These are phyloP conservation scores for Hirtodrosophila trivittata DNA, from an alignment of 2,888 invertebrate genomes.

Conservation along the genomic window DNA sequence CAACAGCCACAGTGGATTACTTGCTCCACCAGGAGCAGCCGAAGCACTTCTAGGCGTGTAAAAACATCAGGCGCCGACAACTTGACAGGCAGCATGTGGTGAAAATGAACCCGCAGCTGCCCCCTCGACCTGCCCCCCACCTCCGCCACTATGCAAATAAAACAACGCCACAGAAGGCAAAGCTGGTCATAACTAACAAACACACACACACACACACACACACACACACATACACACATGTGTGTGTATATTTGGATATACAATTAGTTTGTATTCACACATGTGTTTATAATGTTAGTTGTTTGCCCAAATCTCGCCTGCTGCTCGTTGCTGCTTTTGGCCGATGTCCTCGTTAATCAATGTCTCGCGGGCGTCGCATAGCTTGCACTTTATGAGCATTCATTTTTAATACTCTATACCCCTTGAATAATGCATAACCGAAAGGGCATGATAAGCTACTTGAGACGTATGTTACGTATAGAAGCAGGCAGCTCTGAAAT, in stretches of 20 bases:
- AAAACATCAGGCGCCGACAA: conserved; percentile 52
- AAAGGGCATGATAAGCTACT: background rate
- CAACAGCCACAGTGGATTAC: background rate
- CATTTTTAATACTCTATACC: conserved; percentile 26
- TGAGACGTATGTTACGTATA: background rate
- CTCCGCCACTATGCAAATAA: conserved; percentile 44
- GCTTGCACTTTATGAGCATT: conserved; percentile 46
- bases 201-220: background rate
- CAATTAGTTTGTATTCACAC: conserved; percentile 35
- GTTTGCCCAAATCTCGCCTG: conserved; percentile 41
- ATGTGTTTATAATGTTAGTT: conserved; percentile 31
- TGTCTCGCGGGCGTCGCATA: conserved; percentile 33
- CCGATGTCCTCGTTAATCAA: conserved; percentile 69
- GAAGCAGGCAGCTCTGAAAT: too few relatives aligned
- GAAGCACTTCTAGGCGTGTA: conserved; percentile 22
- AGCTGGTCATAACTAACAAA: conserved; percentile 22
- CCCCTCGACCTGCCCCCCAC: conserved; percentile 1
- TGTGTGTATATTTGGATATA: conserved; percentile 41
- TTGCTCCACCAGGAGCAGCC: background rate
- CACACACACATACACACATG: background rate
- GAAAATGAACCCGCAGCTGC: conserved; percentile 32
- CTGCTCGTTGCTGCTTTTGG: conserved; percentile 34
- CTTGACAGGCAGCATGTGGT: conserved; percentile 59
- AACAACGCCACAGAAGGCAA: conserved; percentile 32
- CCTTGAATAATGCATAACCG: background rate